Conservation (phyloP, 2,113 vertebrate genomes). For the Tretioscincus oriximinensis region DNA sequence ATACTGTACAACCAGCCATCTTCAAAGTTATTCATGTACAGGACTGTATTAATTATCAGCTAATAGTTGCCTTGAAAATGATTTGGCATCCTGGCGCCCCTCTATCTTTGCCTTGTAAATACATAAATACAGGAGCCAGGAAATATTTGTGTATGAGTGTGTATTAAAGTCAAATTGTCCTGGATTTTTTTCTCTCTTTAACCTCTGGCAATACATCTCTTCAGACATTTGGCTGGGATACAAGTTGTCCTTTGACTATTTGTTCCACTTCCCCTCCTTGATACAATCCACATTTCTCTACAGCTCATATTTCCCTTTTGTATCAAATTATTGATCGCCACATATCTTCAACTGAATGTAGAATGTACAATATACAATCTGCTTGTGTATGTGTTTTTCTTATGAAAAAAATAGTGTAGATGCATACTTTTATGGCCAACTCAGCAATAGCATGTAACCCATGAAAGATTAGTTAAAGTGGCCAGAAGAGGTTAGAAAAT, state of each 20-base stretch:
- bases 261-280: no score
- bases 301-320: no score
- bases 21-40: slow-evolving; percentile 62
- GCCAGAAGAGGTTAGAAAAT: no score
- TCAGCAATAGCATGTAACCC: no score
- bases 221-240: background rate
- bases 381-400: no score
- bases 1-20: slow-evolving; percentile 47
- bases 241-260: background rate
- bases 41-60: slow-evolving; percentile 64
- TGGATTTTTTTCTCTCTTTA: background rate
- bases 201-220: background rate
- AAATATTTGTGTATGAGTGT: background rate
- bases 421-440: no score
- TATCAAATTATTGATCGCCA: no score
- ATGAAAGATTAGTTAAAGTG: no score
- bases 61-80: slow-evolving; percentile 51
- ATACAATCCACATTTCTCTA: no score
- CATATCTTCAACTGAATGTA: no score
- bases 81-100: slow-evolving; percentile 37
- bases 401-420: no score
- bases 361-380: no score
- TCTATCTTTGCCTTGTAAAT: slow-evolving; percentile 38
- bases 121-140: background rate
- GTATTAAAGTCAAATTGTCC: slow-evolving; percentile 38